Evolutionary conservation across 2,113 vertebrate species (phyloP).

Genomic region (Gopherus flavomarginatus): DNA sequence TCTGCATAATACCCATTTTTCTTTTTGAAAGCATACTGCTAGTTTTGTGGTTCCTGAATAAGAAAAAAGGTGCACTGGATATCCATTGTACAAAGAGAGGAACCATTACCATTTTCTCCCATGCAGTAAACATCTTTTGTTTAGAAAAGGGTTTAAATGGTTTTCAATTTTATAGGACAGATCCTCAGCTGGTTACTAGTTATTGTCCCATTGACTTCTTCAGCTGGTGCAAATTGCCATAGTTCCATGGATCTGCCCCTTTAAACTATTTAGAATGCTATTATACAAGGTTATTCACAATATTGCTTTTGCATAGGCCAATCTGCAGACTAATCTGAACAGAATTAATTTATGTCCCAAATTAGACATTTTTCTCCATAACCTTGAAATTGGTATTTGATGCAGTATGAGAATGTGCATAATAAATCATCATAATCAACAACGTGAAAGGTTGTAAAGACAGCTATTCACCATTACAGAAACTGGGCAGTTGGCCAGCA

Average conservation of each 20-base stretch:
- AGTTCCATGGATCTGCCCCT: not conserved
- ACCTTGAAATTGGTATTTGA: constrained; percentile 64
- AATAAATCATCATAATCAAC: constrained; percentile 63
- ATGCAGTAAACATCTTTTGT: not conserved
- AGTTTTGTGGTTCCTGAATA: not conserved
- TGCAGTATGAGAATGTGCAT: constrained; percentile 53
- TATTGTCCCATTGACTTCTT: accelerated
- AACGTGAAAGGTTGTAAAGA: constrained; percentile 68
- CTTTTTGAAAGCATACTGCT: not conserved
- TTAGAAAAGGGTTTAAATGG: not conserved
- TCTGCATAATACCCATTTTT: not conserved
- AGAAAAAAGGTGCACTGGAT: not conserved
- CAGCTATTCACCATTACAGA: constrained; percentile 52
- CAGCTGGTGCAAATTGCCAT: no score
- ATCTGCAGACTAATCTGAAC: not conserved
- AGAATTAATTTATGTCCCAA: constrained; percentile 29
- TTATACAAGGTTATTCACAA: not conserved
- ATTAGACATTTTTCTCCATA: constrained; percentile 61
- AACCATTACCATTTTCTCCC: not conserved
- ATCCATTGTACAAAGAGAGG: not conserved
- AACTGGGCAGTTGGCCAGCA: constrained; percentile 67
- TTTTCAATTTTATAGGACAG: not conserved
- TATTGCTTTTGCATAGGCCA: not conserved
- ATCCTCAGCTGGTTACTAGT: not conserved
- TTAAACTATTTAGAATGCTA: not conserved